phyloP scores from a whole-genome alignment of 2,888 invertebrate genomes.

The Athalia circularis region DNA sequence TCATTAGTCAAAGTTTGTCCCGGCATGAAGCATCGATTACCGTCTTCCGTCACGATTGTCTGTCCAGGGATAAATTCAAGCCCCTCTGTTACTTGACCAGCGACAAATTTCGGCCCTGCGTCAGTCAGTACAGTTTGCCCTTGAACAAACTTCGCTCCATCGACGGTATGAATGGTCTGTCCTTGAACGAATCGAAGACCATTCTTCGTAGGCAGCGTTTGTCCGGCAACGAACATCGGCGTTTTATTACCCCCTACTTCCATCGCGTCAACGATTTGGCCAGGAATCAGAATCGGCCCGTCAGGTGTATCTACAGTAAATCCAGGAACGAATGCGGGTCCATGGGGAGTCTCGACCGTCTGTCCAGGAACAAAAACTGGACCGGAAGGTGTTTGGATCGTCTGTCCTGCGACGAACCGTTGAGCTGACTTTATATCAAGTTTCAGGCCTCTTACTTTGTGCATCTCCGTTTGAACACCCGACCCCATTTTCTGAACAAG shows the following conservation, averaged over 20 bases:
- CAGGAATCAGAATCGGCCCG: slow-evolving; percentile 84
- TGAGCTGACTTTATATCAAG: slow-evolving; percentile 81
- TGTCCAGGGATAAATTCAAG: slow-evolving; percentile 71
- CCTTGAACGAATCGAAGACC: slow-evolving; percentile 80
- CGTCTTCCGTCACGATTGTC: slow-evolving; percentile 66
- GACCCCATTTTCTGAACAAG: slow-evolving; percentile 75
- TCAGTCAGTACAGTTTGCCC: slow-evolving; percentile 80
- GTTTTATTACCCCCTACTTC: slow-evolving; percentile 75
- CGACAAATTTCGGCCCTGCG: slow-evolving; percentile 80
- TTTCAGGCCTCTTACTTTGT: slow-evolving; percentile 80
- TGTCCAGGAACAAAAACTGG: slow-evolving; percentile 86
- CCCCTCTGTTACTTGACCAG: slow-evolving; percentile 77
- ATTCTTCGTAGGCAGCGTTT: slow-evolving; percentile 78
- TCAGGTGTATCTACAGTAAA: slow-evolving; percentile 82
- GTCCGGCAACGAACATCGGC: slow-evolving; percentile 83
- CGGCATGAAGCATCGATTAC: slow-evolving; percentile 78
- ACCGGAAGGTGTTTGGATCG: slow-evolving; percentile 82
- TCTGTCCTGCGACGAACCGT: slow-evolving; percentile 84
- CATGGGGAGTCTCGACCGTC: slow-evolving; percentile 82
- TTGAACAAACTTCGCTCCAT: slow-evolving; percentile 78
- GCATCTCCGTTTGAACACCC: slow-evolving; percentile 78
- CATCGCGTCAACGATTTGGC: slow-evolving; percentile 78
- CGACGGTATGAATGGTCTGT: slow-evolving; percentile 78
- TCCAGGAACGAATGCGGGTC: slow-evolving; percentile 84
- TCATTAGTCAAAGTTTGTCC: slow-evolving; percentile 80